phyloP scores from a whole-genome alignment of 2,888 invertebrate species.

The Callosobruchus maculatus region DNA sequence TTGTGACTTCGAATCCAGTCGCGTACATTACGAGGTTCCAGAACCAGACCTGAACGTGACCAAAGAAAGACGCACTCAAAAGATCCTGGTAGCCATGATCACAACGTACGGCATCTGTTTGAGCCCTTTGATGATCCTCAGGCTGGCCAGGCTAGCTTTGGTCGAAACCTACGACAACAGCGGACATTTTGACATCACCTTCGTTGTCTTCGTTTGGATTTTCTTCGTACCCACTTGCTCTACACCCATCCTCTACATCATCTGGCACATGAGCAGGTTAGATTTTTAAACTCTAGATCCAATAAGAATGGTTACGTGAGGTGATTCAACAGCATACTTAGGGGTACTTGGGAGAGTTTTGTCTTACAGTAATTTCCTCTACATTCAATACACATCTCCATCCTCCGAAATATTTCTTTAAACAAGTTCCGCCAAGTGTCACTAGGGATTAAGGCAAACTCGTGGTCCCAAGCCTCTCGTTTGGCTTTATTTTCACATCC shows the following conservation, averaged over 20 bases:
- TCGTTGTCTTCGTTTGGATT: slow-evolving; percentile 66
- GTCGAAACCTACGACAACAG: slow-evolving; percentile 67
- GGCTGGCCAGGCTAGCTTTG: slow-evolving; percentile 60
- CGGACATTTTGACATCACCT: slow-evolving; percentile 65
- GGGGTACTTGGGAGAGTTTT: too few relatives aligned
- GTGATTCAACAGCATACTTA: too few relatives aligned
- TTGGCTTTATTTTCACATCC: too few relatives aligned
- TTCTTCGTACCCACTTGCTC: slow-evolving; percentile 66
- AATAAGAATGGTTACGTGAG: too few relatives aligned
- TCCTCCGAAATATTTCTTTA: too few relatives aligned
- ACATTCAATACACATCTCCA: too few relatives aligned
- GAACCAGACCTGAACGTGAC: slow-evolving; percentile 56
- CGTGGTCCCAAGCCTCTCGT: too few relatives aligned
- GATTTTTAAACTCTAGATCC: too few relatives aligned
- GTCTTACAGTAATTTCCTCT: too few relatives aligned
- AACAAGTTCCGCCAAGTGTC: too few relatives aligned
- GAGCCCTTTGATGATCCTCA: slow-evolving; percentile 61
- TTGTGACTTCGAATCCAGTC: slow-evolving; percentile 31
- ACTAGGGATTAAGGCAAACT: too few relatives aligned
- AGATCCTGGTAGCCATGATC: slow-evolving; percentile 64
- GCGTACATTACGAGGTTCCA: slow-evolving; percentile 51
- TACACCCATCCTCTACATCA: slow-evolving; percentile 62
- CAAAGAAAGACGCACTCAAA: slow-evolving; percentile 64
- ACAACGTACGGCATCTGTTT: slow-evolving; percentile 63
- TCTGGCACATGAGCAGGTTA: slow-evolving; percentile 63